Conservation (phyloP, 1,140 invertebrate species). For the Heliconius eleuchia region DNA sequence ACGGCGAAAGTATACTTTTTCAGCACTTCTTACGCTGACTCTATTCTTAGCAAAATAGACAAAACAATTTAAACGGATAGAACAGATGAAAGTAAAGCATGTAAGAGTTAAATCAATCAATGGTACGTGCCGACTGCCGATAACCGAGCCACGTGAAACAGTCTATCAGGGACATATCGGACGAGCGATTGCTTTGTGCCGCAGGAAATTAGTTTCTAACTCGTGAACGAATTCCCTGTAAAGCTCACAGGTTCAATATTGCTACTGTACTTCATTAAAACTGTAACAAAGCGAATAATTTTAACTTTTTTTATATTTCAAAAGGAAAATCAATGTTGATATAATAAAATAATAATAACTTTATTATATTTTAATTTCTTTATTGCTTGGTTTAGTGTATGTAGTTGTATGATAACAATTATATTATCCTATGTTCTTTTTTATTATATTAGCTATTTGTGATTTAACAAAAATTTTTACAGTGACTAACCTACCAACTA, state of each 20-base stretch:
- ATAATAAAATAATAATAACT: neutral
- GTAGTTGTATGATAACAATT: no score
- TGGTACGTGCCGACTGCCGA: slow-evolving; percentile 46
- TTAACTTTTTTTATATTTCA: neutral
- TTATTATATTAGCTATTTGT: no score
- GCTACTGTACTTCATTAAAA: neutral
- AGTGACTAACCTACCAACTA: no score
- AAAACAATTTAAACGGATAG: no score
- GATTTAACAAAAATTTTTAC: no score
- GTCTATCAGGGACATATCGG: slow-evolving; percentile 60
- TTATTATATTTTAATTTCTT: neutral
- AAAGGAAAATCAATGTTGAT: neutral
- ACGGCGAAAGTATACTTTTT: no score
- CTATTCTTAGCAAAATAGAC: no score
- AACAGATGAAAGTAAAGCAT: slow-evolving; percentile 12
- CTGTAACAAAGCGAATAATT: neutral
- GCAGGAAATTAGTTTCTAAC: slow-evolving; percentile 77
- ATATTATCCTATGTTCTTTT: no score
- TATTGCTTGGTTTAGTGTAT: no score
- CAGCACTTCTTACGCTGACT: no score
- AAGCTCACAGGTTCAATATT: slow-evolving; percentile 24
- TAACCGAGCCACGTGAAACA: slow-evolving; percentile 18
- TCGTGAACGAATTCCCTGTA: slow-evolving; percentile 52
- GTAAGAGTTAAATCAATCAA: slow-evolving; percentile 52
- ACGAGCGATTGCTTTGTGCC: slow-evolving; percentile 70